These are phyloP conservation scores for Pipistrellus pipistrellus DNA, from an alignment of 2,797 vertebrate genomes.

Conservation along the genomic window DNA sequence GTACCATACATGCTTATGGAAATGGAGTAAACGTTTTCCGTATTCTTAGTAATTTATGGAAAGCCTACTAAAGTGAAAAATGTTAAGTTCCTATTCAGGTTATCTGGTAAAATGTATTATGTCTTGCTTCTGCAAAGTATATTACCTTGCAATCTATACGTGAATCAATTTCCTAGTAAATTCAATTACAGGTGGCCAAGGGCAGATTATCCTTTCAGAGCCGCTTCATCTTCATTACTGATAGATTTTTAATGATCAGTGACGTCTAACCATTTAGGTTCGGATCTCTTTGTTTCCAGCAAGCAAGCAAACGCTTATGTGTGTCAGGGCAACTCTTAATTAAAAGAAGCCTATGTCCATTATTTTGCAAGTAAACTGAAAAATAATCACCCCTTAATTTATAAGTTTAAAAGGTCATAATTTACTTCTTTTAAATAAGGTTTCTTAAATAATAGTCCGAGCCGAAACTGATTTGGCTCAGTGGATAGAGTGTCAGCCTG, in stretches of 20 bases:
- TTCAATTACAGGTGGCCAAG: background rate
- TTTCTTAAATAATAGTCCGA: background rate
- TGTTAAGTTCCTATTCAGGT: background rate
- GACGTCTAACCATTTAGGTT: slow-evolving; percentile 43
- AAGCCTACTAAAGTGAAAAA: slow-evolving; percentile 46
- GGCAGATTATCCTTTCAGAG: slow-evolving; percentile 30
- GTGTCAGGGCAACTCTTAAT: slow-evolving; percentile 16
- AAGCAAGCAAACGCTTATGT: background rate
- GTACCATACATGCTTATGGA: background rate
- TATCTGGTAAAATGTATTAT: background rate
- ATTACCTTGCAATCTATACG: slow-evolving; percentile 31
- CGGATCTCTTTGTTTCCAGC: background rate
- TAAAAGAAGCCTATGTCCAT: background rate
- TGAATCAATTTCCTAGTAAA: slow-evolving; percentile 65
- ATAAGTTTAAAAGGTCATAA: slow-evolving; percentile 5
- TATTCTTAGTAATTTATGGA: slow-evolving; percentile 25
- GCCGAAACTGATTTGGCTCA: background rate
- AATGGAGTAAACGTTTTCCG: background rate
- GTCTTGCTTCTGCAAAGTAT: background rate
- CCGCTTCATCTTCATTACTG: slow-evolving; percentile 55
- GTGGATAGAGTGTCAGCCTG: too few relatives aligned
- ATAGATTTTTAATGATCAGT: slow-evolving; percentile 70
- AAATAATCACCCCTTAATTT: slow-evolving; percentile 11
- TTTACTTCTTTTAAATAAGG: slow-evolving; percentile 28
- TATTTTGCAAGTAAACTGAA: slow-evolving; percentile 23